Evolutionary conservation across 2,113 vertebrate genomes (phyloP), one percentile per base, ranked within the genome.

Genomic region (Gadus macrocephalus): DNA sequence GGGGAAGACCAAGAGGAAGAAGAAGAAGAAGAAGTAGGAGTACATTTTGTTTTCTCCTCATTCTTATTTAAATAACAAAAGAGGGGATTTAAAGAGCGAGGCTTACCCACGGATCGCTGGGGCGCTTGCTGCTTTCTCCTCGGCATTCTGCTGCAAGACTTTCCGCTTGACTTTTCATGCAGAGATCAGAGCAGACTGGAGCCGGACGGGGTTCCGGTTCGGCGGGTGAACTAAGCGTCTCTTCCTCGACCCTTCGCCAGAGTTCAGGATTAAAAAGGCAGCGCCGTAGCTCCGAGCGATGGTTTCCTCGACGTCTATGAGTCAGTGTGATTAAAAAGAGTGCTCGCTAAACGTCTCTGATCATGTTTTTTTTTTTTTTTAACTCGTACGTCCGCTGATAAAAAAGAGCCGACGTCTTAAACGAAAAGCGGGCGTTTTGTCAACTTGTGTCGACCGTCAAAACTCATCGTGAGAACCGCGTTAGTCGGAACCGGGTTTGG

Each of bases 111-210:
- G 87, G 95, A 96, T 87, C 95, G 95, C 93, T 95, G 92, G 89
- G 95, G 95, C 77, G 94, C 95, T 94, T 96, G 93, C 93, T 96
- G 95, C 92, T 96, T 97, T 91, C 93, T 96, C 92, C 95, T 94
- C 94, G 95, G 95, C 95, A 97, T 97, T 90, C 92, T 92, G 92
- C 91, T 92, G 91, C 89, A 83, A 85, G 91, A 93, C 91, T 93
- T 92, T 89, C 93, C 92, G 89, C 92, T 91, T 83, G 93, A 92
- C 91, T 93, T 93, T 91, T 94, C 94, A 95, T 95, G 90, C 93
- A 94, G 93, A 90, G 90, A 92, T 84, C 83, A 87, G 81, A 75
- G 72, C 84, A 65, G 76, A 75, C 82, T 49, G 42, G 63, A 78
- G 64, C 70, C 72, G 81, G 69, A 69, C 42, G 82, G 82, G 82